Evolutionary conservation across 1,140 invertebrate species (phyloP).

Genomic region (Monochamus saltuarius): DNA sequence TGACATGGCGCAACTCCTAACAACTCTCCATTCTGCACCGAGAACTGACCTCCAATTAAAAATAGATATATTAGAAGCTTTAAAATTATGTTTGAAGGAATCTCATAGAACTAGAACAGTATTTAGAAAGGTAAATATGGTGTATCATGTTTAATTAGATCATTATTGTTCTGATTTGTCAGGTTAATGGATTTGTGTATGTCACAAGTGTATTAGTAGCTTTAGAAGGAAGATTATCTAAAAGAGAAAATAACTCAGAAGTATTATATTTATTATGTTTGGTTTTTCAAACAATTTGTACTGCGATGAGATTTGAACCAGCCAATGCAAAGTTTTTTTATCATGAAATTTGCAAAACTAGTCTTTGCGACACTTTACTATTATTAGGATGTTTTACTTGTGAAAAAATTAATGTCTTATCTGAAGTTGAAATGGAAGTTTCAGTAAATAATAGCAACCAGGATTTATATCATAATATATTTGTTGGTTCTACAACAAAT

Average conservation of each 20-base stretch:
- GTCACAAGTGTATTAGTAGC: conserved; percentile 94
- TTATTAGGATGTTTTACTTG: conserved; percentile 86
- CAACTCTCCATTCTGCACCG: conserved; percentile 86
- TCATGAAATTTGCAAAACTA: conserved; percentile 91
- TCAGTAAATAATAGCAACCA: conserved; percentile 54
- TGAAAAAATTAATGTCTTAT: conserved; percentile 53
- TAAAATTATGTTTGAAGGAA: conserved; percentile 86
- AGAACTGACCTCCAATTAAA: conserved; percentile 79
- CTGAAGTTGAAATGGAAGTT: conserved; percentile 53
- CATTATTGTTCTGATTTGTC: conserved; percentile 19
- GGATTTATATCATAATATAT: conserved; percentile 67
- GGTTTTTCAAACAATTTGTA: conserved; percentile 93
- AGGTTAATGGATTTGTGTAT: conserved; percentile 93
- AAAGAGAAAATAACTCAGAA: conserved; percentile 49
- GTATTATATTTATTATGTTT: conserved; percentile 74
- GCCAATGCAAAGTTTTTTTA: conserved; percentile 99
- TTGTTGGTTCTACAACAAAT: conserved; percentile 65
- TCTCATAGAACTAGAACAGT: conserved; percentile 94
- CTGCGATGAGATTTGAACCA: conserved; percentile 98
- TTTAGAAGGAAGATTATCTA: conserved; percentile 79
- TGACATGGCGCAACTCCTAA: conserved; percentile 89
- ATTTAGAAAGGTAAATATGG: conserved; percentile 81
- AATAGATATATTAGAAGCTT: conserved; percentile 86
- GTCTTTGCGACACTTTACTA: conserved; percentile 87
- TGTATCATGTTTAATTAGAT: neutral